phyloP scores from a whole-genome alignment of 2,113 vertebrate species.

The Entomyzon cyanotis region DNA sequence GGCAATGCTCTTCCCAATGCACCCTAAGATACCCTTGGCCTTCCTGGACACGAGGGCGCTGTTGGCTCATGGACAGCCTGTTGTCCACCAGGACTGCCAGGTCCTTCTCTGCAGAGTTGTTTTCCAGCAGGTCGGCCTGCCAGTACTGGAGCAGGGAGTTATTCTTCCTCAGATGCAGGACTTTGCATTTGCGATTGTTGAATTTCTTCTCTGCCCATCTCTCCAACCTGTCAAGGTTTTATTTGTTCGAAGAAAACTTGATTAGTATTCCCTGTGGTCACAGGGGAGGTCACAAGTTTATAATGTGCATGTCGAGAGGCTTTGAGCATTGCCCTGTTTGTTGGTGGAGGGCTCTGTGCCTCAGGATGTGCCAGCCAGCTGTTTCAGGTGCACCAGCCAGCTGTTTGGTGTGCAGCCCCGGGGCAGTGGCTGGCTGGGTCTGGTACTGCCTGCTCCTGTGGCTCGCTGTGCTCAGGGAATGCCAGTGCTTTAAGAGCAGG shows the following conservation, averaged over 20 bases:
- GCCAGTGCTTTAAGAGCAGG: accelerated
- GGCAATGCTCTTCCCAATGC: background rate
- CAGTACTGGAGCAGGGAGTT: background rate
- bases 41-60: background rate
- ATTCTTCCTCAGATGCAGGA: background rate
- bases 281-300: accelerated
- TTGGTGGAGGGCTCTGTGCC: background rate
- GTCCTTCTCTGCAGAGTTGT: background rate
- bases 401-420: accelerated
- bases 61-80: background rate
- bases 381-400: accelerated
- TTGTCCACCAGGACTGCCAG: accelerated
- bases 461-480: no score
- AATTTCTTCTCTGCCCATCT: background rate
- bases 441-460: accelerated
- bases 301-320: accelerated
- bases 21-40: background rate
- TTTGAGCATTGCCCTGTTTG: accelerated
- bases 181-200: background rate
- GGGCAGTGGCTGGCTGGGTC: accelerated
- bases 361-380: accelerated
- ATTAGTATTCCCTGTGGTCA: background rate
- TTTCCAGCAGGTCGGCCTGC: background rate
- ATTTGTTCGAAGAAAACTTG: background rate
- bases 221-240: accelerated